Evolutionary conservation across 2,113 vertebrate genomes (phyloP).

Genomic region (Passer montanus): DNA sequence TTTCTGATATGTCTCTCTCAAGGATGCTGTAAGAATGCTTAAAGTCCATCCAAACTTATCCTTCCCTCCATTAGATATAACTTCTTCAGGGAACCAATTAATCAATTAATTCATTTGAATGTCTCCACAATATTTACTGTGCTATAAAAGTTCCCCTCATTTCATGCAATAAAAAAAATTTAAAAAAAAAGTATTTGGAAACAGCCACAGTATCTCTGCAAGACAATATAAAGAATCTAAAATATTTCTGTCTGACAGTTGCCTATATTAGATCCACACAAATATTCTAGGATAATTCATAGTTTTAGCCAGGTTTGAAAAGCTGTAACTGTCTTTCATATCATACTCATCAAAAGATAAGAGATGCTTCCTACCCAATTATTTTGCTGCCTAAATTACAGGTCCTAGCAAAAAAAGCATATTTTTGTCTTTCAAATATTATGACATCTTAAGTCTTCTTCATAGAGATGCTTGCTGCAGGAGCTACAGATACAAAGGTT

Average conservation of each 20-base stretch:
- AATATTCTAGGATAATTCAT: slow-evolving; percentile 28
- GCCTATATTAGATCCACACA: slow-evolving; percentile 5
- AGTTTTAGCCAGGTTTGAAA: slow-evolving; percentile 48
- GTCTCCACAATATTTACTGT: not conserved
- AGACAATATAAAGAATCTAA: not conserved
- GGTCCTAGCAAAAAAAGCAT: not conserved
- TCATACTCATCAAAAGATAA: not conserved
- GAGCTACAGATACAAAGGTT: not conserved
- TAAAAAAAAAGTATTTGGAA: not conserved
- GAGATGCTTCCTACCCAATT: slow-evolving; percentile 22
- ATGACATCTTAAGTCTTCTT: slow-evolving; percentile 13
- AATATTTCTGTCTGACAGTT: slow-evolving; percentile 17
- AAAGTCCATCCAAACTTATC: not conserved
- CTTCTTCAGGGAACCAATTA: not conserved
- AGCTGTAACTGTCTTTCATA: slow-evolving; percentile 46
- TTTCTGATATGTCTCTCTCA: not conserved
- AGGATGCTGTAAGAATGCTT: not conserved
- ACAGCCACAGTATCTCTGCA: not conserved
- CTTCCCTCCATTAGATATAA: not conserved
- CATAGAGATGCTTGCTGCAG: not conserved
- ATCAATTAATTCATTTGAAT: not conserved
- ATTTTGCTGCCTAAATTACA: slow-evolving; percentile 51
- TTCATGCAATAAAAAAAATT: not conserved
- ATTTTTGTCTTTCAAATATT: slow-evolving; percentile 42
- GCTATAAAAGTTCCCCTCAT: not conserved